A percentile compares a stretch with the other conserved stretches of the same genome.
Evolutionary conservation across 2,888 invertebrate species (phyloP).

Genomic region (Chorisops tibialis): DNA sequence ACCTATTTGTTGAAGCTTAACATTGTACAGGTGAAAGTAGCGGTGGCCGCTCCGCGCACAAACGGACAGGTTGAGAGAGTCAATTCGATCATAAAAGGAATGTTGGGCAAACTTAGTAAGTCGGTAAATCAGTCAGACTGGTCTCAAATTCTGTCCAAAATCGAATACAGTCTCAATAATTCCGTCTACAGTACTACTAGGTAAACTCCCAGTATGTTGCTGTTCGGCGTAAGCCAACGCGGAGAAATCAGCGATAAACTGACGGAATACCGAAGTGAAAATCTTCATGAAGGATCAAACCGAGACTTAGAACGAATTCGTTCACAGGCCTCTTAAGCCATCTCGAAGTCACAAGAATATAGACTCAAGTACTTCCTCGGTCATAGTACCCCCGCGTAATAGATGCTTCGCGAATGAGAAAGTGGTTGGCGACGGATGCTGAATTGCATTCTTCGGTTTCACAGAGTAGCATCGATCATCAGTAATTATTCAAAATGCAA

Average conservation of each 20-base stretch:
- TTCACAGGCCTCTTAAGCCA: neutral
- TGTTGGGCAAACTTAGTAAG: constrained; percentile 27
- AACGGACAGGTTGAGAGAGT: constrained; percentile 37
- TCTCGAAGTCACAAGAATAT: constrained; percentile 18
- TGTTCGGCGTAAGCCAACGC: constrained; percentile 39
- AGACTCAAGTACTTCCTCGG: constrained; percentile 26
- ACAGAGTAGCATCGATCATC: constrained; percentile 34
- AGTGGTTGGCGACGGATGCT: too few relatives aligned
- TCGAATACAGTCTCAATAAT: constrained; percentile 38
- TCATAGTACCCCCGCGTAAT: constrained; percentile 30
- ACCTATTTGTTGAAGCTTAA: constrained; percentile 31
- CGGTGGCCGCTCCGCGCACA: too few relatives aligned
- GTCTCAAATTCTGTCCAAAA: constrained; percentile 17
- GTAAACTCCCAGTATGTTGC: constrained; percentile 37
- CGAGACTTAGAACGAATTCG: neutral
- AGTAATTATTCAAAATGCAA: too few relatives aligned
- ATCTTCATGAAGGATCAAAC: neutral
- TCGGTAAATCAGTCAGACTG: too few relatives aligned
- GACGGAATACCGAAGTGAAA: constrained; percentile 21
- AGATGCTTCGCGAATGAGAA: too few relatives aligned
- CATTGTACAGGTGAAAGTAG: constrained; percentile 37
- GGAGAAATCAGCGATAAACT: constrained; percentile 35
- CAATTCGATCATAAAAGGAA: constrained; percentile 22
- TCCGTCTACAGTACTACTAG: constrained; percentile 37
- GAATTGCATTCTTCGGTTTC: constrained; percentile 26